Percentiles rank a stretch among this genome's conserved stretches.
Evolutionary conservation across 2,888 invertebrate species (phyloP).

Genomic region (Crossocerus cetratus): DNA sequence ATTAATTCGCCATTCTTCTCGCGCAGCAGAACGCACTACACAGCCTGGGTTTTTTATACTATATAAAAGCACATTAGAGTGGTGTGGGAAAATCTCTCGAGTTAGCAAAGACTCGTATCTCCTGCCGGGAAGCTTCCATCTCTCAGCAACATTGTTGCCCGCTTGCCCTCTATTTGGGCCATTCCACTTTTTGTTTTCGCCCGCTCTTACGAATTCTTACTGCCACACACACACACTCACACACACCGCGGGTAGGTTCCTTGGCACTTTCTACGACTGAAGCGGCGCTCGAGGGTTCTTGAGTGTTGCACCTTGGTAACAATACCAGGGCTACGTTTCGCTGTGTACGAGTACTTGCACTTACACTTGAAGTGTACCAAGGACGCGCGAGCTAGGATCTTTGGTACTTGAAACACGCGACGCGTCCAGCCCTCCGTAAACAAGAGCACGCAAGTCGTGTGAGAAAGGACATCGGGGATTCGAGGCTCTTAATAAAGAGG

Average conservation of each 20-base stretch:
- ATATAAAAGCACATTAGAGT: too few relatives aligned
- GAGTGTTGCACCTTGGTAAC: conserved; percentile 11
- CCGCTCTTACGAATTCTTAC: conserved; percentile 13
- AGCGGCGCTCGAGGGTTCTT: conserved; percentile 29
- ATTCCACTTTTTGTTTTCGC: conserved; percentile 6
- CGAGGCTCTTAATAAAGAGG: too few relatives aligned
- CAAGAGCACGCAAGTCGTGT: too few relatives aligned
- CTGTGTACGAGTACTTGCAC: conserved; percentile 29
- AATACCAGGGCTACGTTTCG: conserved; percentile 25
- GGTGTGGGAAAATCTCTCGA: background rate
- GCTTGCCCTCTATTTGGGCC: background rate
- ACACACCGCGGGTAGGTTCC: conserved; percentile 9
- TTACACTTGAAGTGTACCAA: conserved; percentile 26
- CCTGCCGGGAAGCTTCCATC: background rate
- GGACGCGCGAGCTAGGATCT: background rate
- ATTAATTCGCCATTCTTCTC: background rate
- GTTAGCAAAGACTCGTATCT: background rate
- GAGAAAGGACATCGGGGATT: too few relatives aligned
- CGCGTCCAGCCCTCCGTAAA: too few relatives aligned
- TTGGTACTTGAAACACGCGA: too few relatives aligned
- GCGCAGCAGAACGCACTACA: background rate
- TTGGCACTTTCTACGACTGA: conserved; percentile 19
- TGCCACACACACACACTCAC: conserved; percentile 1
- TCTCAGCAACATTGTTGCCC: background rate
- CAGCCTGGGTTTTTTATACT: background rate